Evolutionary conservation across 2,797 vertebrate genomes (phyloP), one percentile per base, ranked within the genome.

Genomic region (Paramormyrops hopkinsi): DNA sequence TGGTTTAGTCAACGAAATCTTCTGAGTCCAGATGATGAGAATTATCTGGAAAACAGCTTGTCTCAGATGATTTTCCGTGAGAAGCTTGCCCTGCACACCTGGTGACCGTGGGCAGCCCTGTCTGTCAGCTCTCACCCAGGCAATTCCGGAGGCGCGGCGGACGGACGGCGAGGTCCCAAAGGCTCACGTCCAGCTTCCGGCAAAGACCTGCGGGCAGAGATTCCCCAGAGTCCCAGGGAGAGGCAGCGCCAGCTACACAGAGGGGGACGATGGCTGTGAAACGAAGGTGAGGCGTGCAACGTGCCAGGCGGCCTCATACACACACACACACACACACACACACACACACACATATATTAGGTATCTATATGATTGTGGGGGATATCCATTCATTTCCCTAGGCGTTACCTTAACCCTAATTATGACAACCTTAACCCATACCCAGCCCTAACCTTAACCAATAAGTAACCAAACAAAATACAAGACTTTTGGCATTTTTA

Each of bases 241-340:
- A 41, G 97, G 97, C 54, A 96, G 96, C 90, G 92, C 96, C 94
- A 97, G 96, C 89, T 97, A 97, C 0, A 95, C 96, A 9, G 97
- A 98, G 76, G 95, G 94, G 91, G 95, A 99, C 93, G 97, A 99
- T 93, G 92, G 95, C 94, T 93, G 95, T 2, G 93, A 96, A 89
- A 91, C 93, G 89, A 97, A 95, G 96, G 97, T 97, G 94, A 96
- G 94, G 82, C 89, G 7, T 56, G 44, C 2, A 62, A 65, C 4
- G 2, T 73, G 12, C 7, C 50, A 33, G 46, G 12, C 14, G 2
- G 33, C 73, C 82, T 50, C 46, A 48, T 2, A 22, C 9, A 12
- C 73, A 89, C 84, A 33, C 69, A 33, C 2, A 33, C 14, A 17
- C 56, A 88, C 83, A 88, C 33, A 50, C 88, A 84, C 48, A 17